Percentiles rank a stretch among this genome's conserved stretches.
These are phyloP conservation scores for Kryptopterus vitreolus DNA, from an alignment of 2,797 vertebrate species.

Conservation along the genomic window DNA sequence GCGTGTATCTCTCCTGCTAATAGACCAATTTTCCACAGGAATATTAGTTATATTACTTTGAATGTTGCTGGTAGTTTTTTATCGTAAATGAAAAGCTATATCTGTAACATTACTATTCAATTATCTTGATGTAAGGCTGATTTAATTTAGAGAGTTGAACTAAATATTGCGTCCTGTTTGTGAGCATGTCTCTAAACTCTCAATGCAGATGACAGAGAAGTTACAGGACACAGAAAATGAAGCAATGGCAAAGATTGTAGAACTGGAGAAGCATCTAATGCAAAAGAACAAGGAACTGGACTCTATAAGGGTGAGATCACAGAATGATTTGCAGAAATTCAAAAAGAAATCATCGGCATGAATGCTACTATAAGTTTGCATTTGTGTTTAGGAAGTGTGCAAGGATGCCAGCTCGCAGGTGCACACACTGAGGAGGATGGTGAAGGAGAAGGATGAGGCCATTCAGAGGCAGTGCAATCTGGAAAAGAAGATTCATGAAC, in stretches of 20 bases:
- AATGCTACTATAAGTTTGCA: not conserved
- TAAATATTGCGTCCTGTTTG: slow-evolving; percentile 21
- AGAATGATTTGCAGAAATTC: not conserved
- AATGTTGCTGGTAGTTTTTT: not conserved
- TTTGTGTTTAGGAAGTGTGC: slow-evolving; percentile 81
- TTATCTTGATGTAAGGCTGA: not conserved
- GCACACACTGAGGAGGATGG: slow-evolving; percentile 82
- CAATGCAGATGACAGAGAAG: slow-evolving; percentile 86
- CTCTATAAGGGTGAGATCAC: slow-evolving; percentile 79
- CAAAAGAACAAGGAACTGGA: slow-evolving; percentile 93
- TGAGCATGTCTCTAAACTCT: not conserved
- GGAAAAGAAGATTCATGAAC: slow-evolving; percentile 78
- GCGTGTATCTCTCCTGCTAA: not conserved
- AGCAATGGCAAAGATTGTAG: slow-evolving; percentile 94
- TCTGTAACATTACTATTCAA: not conserved
- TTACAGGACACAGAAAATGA: slow-evolving; percentile 96
- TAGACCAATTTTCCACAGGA: not conserved
- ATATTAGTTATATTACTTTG: not conserved
- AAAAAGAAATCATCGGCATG: not conserved
- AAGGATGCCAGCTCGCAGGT: slow-evolving; percentile 89
- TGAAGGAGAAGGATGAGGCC: slow-evolving; percentile 94
- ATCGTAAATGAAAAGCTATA: not conserved
- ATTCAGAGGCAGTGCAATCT: slow-evolving; percentile 84
- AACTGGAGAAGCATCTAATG: slow-evolving; percentile 94
- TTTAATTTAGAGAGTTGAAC: not conserved